These are phyloP conservation scores for human DNA, from an alignment of 2,113 vertebrate species.

Conservation along the genomic window GRCh38 chr9:24768001-24768500, in stretches of 20 bases:
- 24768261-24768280: background rate
- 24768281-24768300: background rate
- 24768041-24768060: background rate
- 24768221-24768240: background rate
- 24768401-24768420: background rate
- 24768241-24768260: background rate
- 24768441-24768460: background rate
- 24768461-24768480: background rate
- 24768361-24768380: background rate
- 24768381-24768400: conserved; percentile 3
- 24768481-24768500: background rate
- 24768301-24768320: background rate
- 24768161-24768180: conserved; percentile 26
- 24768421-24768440: background rate
- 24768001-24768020: background rate
- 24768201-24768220: background rate
- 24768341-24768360: background rate
- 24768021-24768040: conserved; percentile 31
- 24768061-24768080: background rate
- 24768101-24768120: conserved; percentile 10
- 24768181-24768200: background rate
- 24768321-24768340: background rate
- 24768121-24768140: conserved; percentile 31
- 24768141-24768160: conserved; percentile 46
- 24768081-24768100: background rate